phyloP scores from a whole-genome alignment of 2,888 invertebrate genomes.

The Cheilosia grossa region DNA sequence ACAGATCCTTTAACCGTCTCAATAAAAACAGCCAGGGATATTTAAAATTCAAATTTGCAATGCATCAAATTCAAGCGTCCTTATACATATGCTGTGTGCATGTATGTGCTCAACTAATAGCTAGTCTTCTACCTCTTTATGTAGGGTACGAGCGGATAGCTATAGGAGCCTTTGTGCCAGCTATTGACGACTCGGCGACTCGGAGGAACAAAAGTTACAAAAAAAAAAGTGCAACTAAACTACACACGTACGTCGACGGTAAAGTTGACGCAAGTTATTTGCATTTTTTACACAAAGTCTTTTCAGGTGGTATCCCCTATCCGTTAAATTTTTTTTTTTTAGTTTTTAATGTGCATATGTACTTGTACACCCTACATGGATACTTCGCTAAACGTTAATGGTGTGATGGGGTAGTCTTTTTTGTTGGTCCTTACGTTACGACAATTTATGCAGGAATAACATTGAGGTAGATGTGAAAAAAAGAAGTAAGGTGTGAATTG shows the following conservation, averaged over 20 bases:
- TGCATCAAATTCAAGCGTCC: slow-evolving; percentile 52
- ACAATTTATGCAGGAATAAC: slow-evolving; percentile 52
- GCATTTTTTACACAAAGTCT: slow-evolving; percentile 26
- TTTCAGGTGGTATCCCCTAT: slow-evolving; percentile 9
- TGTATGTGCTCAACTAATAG: slow-evolving; percentile 29
- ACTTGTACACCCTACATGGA: neutral
- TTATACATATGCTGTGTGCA: neutral
- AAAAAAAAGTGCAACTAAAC: neutral
- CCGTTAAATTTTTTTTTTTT: neutral
- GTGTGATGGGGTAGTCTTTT: neutral
- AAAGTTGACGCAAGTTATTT: slow-evolving; percentile 39
- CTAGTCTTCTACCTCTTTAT: neutral
- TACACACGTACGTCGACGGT: slow-evolving; percentile 4
- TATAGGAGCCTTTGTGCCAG: neutral
- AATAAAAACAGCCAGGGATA: slow-evolving; percentile 53
- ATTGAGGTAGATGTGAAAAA: slow-evolving; percentile 47
- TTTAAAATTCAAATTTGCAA: slow-evolving; percentile 64
- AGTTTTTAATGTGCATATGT: neutral
- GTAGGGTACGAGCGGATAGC: neutral
- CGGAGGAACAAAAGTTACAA: neutral
- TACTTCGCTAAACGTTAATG: slow-evolving; percentile 9
- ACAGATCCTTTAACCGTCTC: slow-evolving; percentile 36
- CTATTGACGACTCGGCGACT: slow-evolving; percentile 20
- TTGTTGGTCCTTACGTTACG: neutral
- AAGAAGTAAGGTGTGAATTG: slow-evolving; percentile 50